These are phyloP conservation scores for Perca flavescens DNA, from an alignment of 2,113 vertebrate species.

Conservation along the genomic window DNA sequence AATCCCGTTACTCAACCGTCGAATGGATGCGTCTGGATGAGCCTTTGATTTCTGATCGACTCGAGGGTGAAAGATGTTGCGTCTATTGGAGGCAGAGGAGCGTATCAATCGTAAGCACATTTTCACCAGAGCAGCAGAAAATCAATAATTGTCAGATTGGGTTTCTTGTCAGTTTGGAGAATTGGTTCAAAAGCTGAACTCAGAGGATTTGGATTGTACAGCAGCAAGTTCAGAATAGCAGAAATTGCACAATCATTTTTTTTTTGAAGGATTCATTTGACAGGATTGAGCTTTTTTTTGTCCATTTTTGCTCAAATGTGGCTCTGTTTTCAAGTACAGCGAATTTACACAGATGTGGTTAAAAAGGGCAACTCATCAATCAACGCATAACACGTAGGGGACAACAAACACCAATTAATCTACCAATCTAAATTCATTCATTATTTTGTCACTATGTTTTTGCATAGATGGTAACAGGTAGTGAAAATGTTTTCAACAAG, in stretches of 20 bases:
- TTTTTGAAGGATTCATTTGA: constrained; percentile 6
- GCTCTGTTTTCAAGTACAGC: neutral
- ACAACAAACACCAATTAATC: neutral
- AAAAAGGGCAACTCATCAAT: neutral
- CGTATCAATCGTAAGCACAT: constrained; percentile 21
- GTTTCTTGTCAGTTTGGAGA: constrained; percentile 28
- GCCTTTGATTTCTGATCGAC: constrained; percentile 55
- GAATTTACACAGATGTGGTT: neutral
- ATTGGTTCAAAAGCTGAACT: constrained; percentile 12
- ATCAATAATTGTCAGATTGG: constrained; percentile 38
- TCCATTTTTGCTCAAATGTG: neutral
- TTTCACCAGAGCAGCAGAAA: constrained; percentile 57
- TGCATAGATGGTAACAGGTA: neutral
- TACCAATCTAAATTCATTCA: neutral
- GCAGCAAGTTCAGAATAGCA: neutral
- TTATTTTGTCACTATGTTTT: neutral
- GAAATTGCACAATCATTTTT: neutral
- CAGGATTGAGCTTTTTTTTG: constrained; percentile 11
- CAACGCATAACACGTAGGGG: neutral
- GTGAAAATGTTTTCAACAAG: neutral
- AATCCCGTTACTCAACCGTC: constrained; percentile 42
- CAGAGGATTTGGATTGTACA: constrained; percentile 11
- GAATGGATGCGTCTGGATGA: constrained; percentile 16
- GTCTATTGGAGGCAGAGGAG: constrained; percentile 1
- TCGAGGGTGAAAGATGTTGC: constrained; percentile 38